phyloP scores from a whole-genome alignment of 1,140 invertebrate species.

The Solenopsis invicta region DNA sequence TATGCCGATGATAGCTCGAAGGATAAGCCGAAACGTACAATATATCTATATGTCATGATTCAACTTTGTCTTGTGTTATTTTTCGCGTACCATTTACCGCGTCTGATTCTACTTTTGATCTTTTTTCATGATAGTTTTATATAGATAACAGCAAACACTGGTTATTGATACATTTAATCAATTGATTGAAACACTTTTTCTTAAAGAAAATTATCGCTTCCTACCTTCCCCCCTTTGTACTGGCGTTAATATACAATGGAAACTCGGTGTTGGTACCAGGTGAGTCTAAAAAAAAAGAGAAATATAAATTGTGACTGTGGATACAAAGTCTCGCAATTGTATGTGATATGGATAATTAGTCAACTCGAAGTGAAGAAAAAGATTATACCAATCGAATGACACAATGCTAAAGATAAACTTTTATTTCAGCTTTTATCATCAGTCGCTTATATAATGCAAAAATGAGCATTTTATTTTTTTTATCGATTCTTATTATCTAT shows the following conservation, averaged over 20 bases:
- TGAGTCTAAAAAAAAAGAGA: slow-evolving; percentile 69
- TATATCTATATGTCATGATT: too few relatives aligned
- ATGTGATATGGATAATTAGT: not conserved
- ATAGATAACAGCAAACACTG: too few relatives aligned
- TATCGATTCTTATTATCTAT: slow-evolving; percentile 6
- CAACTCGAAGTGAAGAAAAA: not conserved
- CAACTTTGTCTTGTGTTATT: too few relatives aligned
- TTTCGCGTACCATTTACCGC: too few relatives aligned
- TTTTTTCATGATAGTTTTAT: too few relatives aligned
- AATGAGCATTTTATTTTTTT: not conserved
- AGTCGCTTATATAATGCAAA: slow-evolving; percentile 15
- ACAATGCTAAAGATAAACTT: slow-evolving; percentile 18
- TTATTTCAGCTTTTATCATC: slow-evolving; percentile 25
- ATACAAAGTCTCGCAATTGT: not conserved
- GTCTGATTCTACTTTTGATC: too few relatives aligned
- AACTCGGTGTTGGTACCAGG: slow-evolving; percentile 53
- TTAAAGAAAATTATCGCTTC: not conserved
- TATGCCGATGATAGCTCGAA: too few relatives aligned
- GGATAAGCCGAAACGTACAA: too few relatives aligned
- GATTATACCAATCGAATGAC: slow-evolving; percentile 1
- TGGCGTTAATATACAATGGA: slow-evolving; percentile 76
- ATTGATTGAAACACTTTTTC: too few relatives aligned
- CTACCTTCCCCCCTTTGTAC: slow-evolving; percentile 77
- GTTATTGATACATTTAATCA: too few relatives aligned
- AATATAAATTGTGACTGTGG: not conserved